These are phyloP conservation scores for Gadus macrocephalus DNA, from an alignment of 2,113 vertebrate genomes.

Conservation along the genomic window DNA sequence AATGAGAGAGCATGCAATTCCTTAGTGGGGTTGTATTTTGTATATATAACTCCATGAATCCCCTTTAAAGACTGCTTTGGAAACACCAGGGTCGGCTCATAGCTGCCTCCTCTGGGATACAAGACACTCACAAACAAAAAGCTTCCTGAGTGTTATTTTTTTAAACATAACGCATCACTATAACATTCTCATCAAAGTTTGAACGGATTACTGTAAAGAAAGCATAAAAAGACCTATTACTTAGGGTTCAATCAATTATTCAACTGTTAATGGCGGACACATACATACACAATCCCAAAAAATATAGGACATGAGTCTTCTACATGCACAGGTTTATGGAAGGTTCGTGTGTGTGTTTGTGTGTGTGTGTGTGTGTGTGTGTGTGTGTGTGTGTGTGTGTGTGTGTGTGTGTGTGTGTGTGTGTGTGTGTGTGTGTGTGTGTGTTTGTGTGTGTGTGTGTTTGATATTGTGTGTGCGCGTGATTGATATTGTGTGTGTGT, in stretches of 20 bases:
- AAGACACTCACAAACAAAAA: slow-evolving; percentile 58
- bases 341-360: slow-evolving; percentile 7
- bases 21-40: slow-evolving; percentile 41
- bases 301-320: background rate
- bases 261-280: background rate
- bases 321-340: slow-evolving; percentile 9
- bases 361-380: no score
- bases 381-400: no score
- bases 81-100: slow-evolving; percentile 55
- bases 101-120: slow-evolving; percentile 51
- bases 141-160: slow-evolving; percentile 49
- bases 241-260: slow-evolving; percentile 5
- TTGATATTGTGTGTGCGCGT: no score
- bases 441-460: no score
- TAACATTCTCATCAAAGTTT: slow-evolving; percentile 37
- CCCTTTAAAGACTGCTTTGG: slow-evolving; percentile 63
- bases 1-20: slow-evolving; percentile 36
- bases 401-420: no score
- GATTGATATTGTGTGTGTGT: no score
- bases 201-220: slow-evolving; percentile 12
- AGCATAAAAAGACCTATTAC: background rate
- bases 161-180: background rate
- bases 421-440: no score
- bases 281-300: background rate
- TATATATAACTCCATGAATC: slow-evolving; percentile 57